phyloP scores from a whole-genome alignment of 2,797 vertebrate genomes.

The Spinibarbus caldwelli region DNA sequence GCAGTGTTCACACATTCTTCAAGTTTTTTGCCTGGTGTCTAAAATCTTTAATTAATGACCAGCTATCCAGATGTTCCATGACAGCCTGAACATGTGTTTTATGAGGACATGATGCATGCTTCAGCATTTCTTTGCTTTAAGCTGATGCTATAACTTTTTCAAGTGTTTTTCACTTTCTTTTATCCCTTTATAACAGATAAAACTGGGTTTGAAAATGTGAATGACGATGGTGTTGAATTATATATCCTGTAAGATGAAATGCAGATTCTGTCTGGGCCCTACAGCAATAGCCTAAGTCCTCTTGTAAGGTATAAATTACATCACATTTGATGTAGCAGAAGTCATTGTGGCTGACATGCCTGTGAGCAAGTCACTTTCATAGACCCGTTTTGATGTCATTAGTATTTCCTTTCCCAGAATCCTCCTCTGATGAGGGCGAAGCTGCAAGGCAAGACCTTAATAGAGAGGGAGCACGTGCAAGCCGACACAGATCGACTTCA shows the following conservation, averaged over 20 bases:
- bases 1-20: background rate
- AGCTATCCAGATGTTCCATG: slow-evolving; percentile 32
- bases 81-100: slow-evolving; percentile 16
- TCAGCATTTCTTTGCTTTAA: background rate
- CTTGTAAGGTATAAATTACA: slow-evolving; percentile 53
- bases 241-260: slow-evolving; percentile 46
- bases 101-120: background rate
- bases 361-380: background rate
- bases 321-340: slow-evolving; percentile 47
- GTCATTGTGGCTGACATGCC: background rate
- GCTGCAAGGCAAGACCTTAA: slow-evolving; percentile 20
- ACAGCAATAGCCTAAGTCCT: slow-evolving; percentile 53
- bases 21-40: slow-evolving; percentile 6
- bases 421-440: slow-evolving; percentile 27
- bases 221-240: slow-evolving; percentile 55
- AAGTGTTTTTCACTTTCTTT: slow-evolving; percentile 16
- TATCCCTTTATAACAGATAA: background rate
- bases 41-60: slow-evolving; percentile 34
- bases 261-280: slow-evolving; percentile 44
- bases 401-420: slow-evolving; percentile 27
- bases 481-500: background rate
- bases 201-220: background rate
- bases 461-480: background rate
- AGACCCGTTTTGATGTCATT: slow-evolving; percentile 27
- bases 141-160: background rate